A percentile compares a stretch with the other conserved stretches of the same genome.
These are phyloP conservation scores for Xenentodon cancila DNA, from an alignment of 2,797 vertebrate genomes.

Conservation along the genomic window DNA sequence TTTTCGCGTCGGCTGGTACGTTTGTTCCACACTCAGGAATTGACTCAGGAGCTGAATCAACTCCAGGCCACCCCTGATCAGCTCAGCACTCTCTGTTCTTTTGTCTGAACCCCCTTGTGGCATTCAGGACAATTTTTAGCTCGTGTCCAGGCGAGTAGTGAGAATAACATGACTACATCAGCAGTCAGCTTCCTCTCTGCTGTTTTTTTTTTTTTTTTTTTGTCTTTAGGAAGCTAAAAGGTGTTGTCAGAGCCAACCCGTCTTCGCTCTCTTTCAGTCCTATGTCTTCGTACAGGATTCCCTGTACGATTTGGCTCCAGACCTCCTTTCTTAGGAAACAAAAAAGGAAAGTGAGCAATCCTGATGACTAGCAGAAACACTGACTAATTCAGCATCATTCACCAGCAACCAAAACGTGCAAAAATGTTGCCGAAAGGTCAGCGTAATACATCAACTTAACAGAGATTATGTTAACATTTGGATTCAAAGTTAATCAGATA, in stretches of 20 bases:
- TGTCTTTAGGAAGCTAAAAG: conserved; percentile 55
- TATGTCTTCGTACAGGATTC: conserved; percentile 29
- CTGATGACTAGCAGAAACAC: conserved; percentile 12
- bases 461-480: no score
- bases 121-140: conserved; percentile 76
- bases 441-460: background rate
- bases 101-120: conserved; percentile 71
- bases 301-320: conserved; percentile 13
- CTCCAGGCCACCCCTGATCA: conserved; percentile 62
- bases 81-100: conserved; percentile 60
- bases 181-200: conserved; percentile 73
- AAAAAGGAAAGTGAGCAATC: conserved; percentile 61
- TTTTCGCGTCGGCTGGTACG: conserved; percentile 46
- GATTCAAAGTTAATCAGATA: no score
- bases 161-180: conserved; percentile 75
- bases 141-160: conserved; percentile 59
- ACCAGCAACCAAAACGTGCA: conserved; percentile 38
- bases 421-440: background rate
- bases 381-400: conserved; percentile 41
- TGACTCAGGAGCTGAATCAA: conserved; percentile 71
- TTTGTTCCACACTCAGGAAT: conserved; percentile 64
- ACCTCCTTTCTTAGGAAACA: conserved; percentile 37
- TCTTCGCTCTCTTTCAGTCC: conserved; percentile 29
- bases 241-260: conserved; percentile 40
- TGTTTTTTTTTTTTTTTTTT: conserved; percentile 71